Evolutionary conservation across 2,113 vertebrate genomes (phyloP), one percentile per base, ranked within the genome.

Genomic region (Planiliza haematocheilus): DNA sequence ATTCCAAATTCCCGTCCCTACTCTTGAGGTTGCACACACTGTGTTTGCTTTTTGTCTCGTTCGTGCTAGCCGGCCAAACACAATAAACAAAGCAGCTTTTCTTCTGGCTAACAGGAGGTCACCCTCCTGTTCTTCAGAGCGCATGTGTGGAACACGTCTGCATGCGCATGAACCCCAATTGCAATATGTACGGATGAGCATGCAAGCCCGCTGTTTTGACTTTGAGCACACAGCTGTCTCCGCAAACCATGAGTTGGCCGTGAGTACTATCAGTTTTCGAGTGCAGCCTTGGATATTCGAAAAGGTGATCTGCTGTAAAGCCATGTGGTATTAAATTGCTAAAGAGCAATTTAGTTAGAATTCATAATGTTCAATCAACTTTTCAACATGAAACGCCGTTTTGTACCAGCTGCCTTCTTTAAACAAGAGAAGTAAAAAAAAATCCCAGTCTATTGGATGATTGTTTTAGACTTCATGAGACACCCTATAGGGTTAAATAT

Each of bases 401-500:
- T 49, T 5, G 30, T 18, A 30, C 9, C 13, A 39, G 7, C 14
- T 30, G 14, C 2, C 52, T 55, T 30, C 37, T 42, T 42, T 20
- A 52, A 24, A 51, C 21, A 51, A 63, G 41, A 10, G 36, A 65
- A 9, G 36, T n/a, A n/a, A 65, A 65, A 39, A 65, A 41, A 50
- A 52, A 18, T 0, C 37, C 10, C 2, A 57, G 21, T 10, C 7
- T 8, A 38, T 8, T 48, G 7, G 13, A 21, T 43, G 7, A 69
- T 36, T 12, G 42, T 4, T 38, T 57, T 38, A 3, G 14, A 13
- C 16, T 55, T 36, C 13, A 48, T 10, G 0, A 24, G 37, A 59
- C 7, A 71, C 17, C 14, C 49, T 7, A 30, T 3, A 38, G 7
- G 7, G 13, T 62, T 37, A 42, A 17, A 65, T 5, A 14, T 56